Base-by-base conservation (phyloP, 2,888 invertebrate species). In the Acronicta alni region DNA sequence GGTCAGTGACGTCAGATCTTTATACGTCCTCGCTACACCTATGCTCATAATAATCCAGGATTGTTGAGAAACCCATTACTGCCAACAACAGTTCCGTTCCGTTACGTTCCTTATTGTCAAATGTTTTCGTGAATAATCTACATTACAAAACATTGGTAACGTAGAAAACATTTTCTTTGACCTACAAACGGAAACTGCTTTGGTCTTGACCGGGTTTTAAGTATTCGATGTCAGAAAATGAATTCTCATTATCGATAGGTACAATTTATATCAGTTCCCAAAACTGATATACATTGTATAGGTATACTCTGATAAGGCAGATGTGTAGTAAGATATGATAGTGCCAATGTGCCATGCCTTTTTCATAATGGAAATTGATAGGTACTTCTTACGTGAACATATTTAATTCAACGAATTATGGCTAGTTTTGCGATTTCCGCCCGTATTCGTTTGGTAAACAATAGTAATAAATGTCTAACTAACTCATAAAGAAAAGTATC, bases 141-240 rank as follows among this genome's bases (percentile, higher is more conserved):
- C 72, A 61, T 72, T 67, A 72, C 75, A 67, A 67, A 68, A 73
- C 61, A 53, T 46, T 32, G 26, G 42, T 57, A 54, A 67, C 39
- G 59, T 38, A 45, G 46, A 64, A 72, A 35, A 57, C 46, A 57
- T 58, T 72, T 75, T 74, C 65, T 74, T 58, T 61, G 70, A 55
- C 67, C 67, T 45, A 75, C 52, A 74, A 66, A 67, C 53, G 32
- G 51, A 51, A 47, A 46, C 46, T 37, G 48, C 41, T 61, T 53
- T 56, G 61, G 43, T 57, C 59, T 66, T 74, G 69, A 67, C 75
- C 72, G 63, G 48, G 48, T 75, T 72, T 66, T 35, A 47, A 48
- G 23, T 10, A 43, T 62, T 72, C 43, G 42, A 56, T 58, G 45
- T 57, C n/a, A 45, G 39, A 59, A 61, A 67, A 65, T 53, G 30